Evolutionary conservation across 2,888 invertebrate species (phyloP), one percentile per base, ranked within the genome.

Genomic region (Ctena decussata): DNA sequence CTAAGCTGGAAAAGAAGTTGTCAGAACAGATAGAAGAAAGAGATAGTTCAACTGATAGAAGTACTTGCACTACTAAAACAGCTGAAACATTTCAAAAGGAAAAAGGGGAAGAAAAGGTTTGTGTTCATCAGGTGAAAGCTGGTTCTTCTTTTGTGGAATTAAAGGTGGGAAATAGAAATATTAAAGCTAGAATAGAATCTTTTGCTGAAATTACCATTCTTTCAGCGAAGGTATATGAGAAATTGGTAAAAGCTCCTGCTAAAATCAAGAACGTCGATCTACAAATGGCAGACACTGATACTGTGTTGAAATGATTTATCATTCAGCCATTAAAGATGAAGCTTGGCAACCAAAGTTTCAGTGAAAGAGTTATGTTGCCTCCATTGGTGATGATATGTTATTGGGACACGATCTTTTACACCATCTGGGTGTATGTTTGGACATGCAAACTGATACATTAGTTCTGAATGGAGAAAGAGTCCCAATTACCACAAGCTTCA

Each of bases 221-320:
- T 35, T 79, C 78, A 11, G n/a, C 44, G 27, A 41, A 53, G 32
- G n/a, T 79, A 6, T 84, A 76, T 72, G 57, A 84, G 12, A 41
- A 35, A 24, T 70, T 84, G 12, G 57, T 69, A 24, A 53, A 65
- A 18, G 74, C 46, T 70, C 82, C 82, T 12, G 72, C 57, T n/a
- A 76, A 41, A 65, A 35, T 69, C 15, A 57, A 37, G 18, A 60
- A 71, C 30, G 65, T 82, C 12, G 35, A 41, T 39, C 57, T 82
- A 76, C 70, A 82, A 46, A 57, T 82, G 82, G 82, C 76, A 21
- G 82, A 65, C n/a, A 74, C 65, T 15, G 73, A 74, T 65, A 69
- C 70, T 27, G 60, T 74, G 24, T 1, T 80, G 71, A 30, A 24
- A 32, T 74, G 81, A 8, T 81, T 81, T 39, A 37, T 81, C 27